Conservation (phyloP, 2,113 vertebrate genomes). For the Dasyurus viverrinus region DNA sequence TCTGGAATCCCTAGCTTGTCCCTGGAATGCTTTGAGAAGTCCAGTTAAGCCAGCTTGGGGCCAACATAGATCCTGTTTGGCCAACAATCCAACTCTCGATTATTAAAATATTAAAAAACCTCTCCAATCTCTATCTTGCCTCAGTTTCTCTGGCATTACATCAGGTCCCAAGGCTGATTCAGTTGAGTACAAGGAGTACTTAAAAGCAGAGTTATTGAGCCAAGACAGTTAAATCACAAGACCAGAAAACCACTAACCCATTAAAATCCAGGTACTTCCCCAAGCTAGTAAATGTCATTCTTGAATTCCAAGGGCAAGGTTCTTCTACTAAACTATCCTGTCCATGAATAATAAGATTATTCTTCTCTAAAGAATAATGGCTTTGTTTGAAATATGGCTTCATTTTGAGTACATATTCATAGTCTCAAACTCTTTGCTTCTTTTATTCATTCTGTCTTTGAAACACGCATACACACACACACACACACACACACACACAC, state of each 20-base stretch:
- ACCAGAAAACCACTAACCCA: not conserved
- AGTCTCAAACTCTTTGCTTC: slow-evolving; percentile 49
- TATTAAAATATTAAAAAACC: no score
- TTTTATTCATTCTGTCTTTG: slow-evolving; percentile 65
- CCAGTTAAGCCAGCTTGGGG: no score
- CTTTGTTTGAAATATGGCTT: slow-evolving; percentile 28
- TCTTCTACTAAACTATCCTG: not conserved
- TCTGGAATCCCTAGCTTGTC: no score
- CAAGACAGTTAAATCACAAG: not conserved
- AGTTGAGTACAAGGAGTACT: not conserved
- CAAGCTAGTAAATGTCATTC: not conserved
- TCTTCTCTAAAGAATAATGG: not conserved
- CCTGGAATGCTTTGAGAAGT: no score
- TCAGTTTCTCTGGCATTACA: no score
- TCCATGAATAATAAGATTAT: slow-evolving; percentile 32
- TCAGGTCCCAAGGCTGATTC: not conserved
- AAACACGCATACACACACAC: slow-evolving; percentile 25
- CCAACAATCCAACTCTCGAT: no score
- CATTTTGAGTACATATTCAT: slow-evolving; percentile 39
- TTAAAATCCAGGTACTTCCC: not conserved
- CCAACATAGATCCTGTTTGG: no score
- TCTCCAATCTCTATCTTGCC: no score
- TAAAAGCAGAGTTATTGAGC: not conserved
- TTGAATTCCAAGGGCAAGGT: not conserved
- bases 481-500: slow-evolving; percentile 25